Conservation (phyloP, 2,888 invertebrate species). For the Didymodactylos carnosus region DNA sequence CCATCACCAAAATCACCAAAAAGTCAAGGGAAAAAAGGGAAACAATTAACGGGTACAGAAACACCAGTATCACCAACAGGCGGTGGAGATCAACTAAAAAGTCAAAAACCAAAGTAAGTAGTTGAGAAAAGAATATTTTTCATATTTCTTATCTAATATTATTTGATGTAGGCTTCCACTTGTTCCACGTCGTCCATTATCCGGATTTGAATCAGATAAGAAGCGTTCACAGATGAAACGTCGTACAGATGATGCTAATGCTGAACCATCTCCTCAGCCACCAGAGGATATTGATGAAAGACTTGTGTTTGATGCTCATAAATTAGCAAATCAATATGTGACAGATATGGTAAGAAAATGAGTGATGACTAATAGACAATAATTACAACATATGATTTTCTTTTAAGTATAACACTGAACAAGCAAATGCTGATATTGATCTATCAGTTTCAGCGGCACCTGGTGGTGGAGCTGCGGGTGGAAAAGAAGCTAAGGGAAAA, state of each 20-base stretch:
- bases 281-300: conserved; percentile 11
- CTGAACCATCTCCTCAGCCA: conserved; percentile 3
- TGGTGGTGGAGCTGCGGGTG: not conserved
- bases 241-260: not conserved
- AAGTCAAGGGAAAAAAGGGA: not conserved
- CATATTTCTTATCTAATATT: too few relatives aligned
- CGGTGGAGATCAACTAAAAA: not conserved
- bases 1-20: not conserved
- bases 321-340: not conserved
- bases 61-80: not conserved
- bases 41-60: not conserved
- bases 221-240: conserved; percentile 15
- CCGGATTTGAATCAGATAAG: conserved; percentile 25
- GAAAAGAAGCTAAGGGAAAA: conserved; percentile 1
- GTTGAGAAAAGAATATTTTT: not conserved
- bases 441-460: not conserved
- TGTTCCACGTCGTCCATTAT: conserved; percentile 25
- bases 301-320: conserved; percentile 6
- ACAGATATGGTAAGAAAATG: not conserved
- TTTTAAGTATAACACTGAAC: not conserved
- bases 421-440: not conserved
- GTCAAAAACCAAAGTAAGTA: not conserved
- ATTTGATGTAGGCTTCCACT: conserved; percentile 25
- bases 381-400: too few relatives aligned
- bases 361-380: too few relatives aligned